Evolutionary conservation across 2,797 vertebrate species (phyloP).

Genomic region (Psittacula echo): DNA sequence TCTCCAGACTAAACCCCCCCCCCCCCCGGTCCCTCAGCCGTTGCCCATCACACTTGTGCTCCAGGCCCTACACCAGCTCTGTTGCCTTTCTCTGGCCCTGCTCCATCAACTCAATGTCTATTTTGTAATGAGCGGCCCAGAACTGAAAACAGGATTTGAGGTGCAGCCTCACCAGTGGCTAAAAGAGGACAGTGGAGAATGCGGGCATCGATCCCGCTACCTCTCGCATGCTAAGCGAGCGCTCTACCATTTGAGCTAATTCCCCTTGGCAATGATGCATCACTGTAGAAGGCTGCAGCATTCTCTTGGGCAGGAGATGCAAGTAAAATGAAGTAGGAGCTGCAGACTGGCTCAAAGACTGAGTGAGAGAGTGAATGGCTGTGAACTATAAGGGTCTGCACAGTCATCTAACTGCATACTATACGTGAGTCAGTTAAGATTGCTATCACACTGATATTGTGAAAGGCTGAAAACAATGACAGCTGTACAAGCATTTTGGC

Average conservation of each 20-base stretch:
- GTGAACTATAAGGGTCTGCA: not conserved
- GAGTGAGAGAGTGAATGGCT: not conserved
- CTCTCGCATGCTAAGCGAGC: conserved; percentile 75
- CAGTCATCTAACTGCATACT: not conserved
- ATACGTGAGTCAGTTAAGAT: not conserved
- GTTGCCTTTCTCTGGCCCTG: too few relatives aligned
- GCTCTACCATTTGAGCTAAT: conserved; percentile 53
- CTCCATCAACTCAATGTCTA: too few relatives aligned
- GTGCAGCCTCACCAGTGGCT: too few relatives aligned
- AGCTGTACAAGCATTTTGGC: not conserved
- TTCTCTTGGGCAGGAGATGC: not conserved
- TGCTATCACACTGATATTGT: not conserved
- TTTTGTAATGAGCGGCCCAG: too few relatives aligned
- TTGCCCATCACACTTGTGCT: too few relatives aligned
- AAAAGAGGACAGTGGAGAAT: conserved; percentile 19
- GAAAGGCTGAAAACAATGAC: not conserved
- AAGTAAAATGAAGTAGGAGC: not conserved
- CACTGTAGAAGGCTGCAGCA: not conserved
- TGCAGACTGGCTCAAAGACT: not conserved
- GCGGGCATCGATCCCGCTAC: conserved; percentile 63
- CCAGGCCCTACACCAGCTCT: too few relatives aligned
- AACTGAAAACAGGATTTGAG: too few relatives aligned
- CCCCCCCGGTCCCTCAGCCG: too few relatives aligned
- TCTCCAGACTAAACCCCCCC: not conserved
- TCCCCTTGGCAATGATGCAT: not conserved